These are phyloP conservation scores for Micrastur ruficollis DNA, from an alignment of 2,797 vertebrate species.

Conservation along the genomic window DNA sequence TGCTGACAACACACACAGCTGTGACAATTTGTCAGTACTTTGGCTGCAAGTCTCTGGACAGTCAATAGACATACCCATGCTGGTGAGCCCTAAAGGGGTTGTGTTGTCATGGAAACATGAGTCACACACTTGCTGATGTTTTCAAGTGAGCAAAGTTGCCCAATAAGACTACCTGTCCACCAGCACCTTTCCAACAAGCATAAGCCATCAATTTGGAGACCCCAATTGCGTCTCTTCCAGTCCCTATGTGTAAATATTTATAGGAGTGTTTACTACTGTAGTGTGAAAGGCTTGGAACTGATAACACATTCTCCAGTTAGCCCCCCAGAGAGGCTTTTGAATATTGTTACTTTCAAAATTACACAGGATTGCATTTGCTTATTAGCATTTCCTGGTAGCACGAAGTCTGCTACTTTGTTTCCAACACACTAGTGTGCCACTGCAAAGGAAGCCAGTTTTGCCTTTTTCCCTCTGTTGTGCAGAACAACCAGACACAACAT, in stretches of 20 bases:
- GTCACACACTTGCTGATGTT: not conserved
- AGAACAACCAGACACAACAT: not conserved
- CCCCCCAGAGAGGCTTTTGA: not conserved
- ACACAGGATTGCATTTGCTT: not conserved
- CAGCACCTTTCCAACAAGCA: not conserved
- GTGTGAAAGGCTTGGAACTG: not conserved
- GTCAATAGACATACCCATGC: not conserved
- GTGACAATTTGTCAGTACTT: not conserved
- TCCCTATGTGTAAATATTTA: not conserved
- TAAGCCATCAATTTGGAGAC: not conserved
- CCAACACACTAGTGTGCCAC: not conserved
- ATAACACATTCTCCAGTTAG: not conserved
- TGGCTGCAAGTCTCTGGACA: not conserved
- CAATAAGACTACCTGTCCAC: not conserved
- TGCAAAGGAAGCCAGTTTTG: not conserved
- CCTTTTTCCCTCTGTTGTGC: rapidly evolving
- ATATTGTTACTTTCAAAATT: not conserved
- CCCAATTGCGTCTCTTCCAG: not conserved
- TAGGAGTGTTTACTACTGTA: not conserved
- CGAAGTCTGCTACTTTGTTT: not conserved
- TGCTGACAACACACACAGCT: not conserved
- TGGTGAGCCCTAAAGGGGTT: not conserved
- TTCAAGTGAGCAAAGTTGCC: not conserved
- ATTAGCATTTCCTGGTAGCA: not conserved
- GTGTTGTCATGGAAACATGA: not conserved